These are phyloP conservation scores for Tolmerus cingulatus DNA, from an alignment of 2,888 invertebrate genomes.

Conservation along the genomic window DNA sequence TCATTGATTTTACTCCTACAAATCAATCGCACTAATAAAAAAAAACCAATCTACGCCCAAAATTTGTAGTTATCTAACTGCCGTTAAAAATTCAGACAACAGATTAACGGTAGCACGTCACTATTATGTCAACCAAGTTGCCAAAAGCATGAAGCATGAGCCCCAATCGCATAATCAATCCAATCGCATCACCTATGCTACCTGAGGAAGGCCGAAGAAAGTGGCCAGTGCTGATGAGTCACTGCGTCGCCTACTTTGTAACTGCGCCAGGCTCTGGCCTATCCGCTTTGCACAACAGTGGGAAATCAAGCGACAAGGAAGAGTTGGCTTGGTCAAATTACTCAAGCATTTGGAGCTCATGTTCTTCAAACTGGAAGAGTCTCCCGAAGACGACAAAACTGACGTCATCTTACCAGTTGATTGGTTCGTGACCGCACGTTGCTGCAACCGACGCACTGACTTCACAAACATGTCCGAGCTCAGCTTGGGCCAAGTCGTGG, in stretches of 20 bases:
- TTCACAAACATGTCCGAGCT: neutral
- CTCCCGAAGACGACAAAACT: neutral
- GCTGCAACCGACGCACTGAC: neutral
- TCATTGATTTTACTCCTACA: neutral
- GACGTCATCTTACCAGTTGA: neutral
- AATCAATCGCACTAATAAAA: neutral
- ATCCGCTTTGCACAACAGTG: neutral
- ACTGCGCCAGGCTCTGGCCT: neutral
- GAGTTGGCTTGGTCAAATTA: neutral
- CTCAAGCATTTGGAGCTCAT: neutral
- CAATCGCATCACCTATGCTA: neutral
- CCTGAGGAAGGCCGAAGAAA: conserved; percentile 5
- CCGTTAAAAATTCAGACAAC: neutral
- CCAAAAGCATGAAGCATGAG: neutral
- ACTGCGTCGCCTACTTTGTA: neutral
- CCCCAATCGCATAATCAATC: neutral
- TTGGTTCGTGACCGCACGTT: neutral
- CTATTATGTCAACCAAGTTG: neutral
- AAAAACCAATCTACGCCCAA: neutral
- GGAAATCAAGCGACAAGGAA: neutral
- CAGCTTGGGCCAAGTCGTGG: neutral
- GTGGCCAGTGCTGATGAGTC: neutral
- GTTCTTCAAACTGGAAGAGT: neutral
- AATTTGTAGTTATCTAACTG: neutral
- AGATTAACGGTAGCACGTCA: neutral